Evolutionary conservation across 2,888 invertebrate genomes (phyloP), one percentile per base, ranked within the genome.

Genomic region (Octonoba sinensis): DNA sequence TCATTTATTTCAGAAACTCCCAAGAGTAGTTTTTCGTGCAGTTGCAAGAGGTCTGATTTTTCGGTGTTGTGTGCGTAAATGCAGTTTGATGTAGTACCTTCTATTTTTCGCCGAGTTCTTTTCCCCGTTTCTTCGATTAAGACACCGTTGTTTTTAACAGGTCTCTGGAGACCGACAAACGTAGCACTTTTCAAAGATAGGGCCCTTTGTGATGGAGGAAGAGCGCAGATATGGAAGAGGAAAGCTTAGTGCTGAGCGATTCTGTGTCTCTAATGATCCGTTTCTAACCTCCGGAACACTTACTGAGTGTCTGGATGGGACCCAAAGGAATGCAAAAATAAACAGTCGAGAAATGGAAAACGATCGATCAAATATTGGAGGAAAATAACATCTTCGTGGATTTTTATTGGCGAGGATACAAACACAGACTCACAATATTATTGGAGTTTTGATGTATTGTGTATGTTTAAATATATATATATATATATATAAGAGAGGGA

Each of bases 141-240:
- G 75, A 75, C 44, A 22, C 67, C 27, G 67, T 75, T 67, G 67
- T 75, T 67, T 67, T 67, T 75, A 75, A 75, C 75, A 47, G 67
- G 22, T 49, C 75, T 60, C 75, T 47, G n/a, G 75, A 66, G 75
- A 67, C 20, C 18, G 16, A 54, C 51, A 27, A 54, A 54, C n/a
- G 20, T 16, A 54, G 8, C n/a, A 54, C 54, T 20, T n/a, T 54
- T 54, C n/a, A 16, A 54, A 54, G 54, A 54, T 54, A 20, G 54
- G 20, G 20, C 54, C 18, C 8, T 54, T n/a, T 36, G 36, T 8
- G 36, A 36, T 36, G 36, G 36, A 11, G 8, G 11, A 36, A 36
- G 11, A 8, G 36, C 0, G 36, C 57, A 65, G 73, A 74, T 74
- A 74, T 74, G 65, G 36, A 44, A 65, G 65, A 57, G 72, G 62